Percentiles rank a stretch among this genome's conserved stretches.
Evolutionary conservation across 1,140 invertebrate genomes (phyloP).

Genomic region (Brachionus paranguensis): DNA sequence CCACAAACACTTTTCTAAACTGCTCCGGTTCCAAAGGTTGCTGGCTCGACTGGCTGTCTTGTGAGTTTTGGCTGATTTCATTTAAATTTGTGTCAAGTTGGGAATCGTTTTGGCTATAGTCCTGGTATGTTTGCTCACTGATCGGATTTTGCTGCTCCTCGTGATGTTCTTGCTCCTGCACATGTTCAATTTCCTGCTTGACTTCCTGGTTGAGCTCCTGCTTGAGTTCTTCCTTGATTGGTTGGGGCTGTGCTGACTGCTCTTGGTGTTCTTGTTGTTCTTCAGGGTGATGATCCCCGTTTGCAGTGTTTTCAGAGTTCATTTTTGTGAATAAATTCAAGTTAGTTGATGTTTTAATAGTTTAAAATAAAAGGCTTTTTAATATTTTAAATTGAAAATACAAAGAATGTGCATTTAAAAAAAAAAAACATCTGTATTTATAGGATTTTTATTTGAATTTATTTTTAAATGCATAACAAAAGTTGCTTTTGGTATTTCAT

Average conservation of each 20-base stretch:
- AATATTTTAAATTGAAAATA: background rate
- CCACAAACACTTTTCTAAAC: slow-evolving; percentile 38
- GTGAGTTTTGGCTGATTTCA: background rate
- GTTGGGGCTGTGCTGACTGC: background rate
- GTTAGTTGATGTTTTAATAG: background rate
- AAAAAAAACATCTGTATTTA: background rate
- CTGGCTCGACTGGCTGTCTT: background rate
- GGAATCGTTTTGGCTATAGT: background rate
- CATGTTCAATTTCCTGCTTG: background rate
- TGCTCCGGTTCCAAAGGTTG: slow-evolving; percentile 8
- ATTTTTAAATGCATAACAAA: background rate
- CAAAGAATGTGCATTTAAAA: background rate
- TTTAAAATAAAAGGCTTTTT: background rate
- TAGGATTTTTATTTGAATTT: background rate
- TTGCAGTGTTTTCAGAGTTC: background rate
- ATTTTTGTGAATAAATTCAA: background rate
- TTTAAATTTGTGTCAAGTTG: background rate
- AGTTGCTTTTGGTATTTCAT: background rate
- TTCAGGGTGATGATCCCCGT: background rate
- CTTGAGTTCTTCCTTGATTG: background rate
- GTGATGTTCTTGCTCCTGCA: background rate
- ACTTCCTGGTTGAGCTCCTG: background rate
- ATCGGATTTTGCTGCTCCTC: background rate
- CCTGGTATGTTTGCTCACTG: background rate
- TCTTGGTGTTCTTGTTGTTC: background rate